Percentiles rank a stretch among this genome's conserved stretches.
These are phyloP conservation scores for Sclerodermus sp. DNA, from an alignment of 2,888 invertebrate genomes.

Conservation along the genomic window DNA sequence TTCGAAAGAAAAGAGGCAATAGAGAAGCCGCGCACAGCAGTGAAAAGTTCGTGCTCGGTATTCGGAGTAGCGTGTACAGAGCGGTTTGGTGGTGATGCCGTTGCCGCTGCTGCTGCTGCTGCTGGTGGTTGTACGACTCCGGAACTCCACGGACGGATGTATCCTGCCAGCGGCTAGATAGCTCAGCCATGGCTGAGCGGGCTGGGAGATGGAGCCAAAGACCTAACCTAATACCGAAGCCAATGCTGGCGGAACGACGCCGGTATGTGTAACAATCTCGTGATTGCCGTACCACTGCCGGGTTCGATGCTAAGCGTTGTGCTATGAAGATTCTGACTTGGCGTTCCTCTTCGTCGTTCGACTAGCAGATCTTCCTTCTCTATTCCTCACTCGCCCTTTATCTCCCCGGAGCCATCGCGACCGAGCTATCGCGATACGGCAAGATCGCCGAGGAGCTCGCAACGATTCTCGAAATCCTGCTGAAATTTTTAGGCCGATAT, in stretches of 20 bases:
- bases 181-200: slow-evolving; percentile 16
- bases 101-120: too few species aligned
- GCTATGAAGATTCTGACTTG: too few species aligned
- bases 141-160: slow-evolving; percentile 28
- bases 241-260: slow-evolving; percentile 30
- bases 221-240: slow-evolving; percentile 17
- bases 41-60: slow-evolving; percentile 23
- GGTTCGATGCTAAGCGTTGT: too few species aligned
- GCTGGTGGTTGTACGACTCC: slow-evolving; percentile 21
- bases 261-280: slow-evolving; percentile 44
- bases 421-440: too few species aligned
- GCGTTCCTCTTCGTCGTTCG: slow-evolving; percentile 22
- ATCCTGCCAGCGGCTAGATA: slow-evolving; percentile 24
- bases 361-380: too few species aligned
- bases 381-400: slow-evolving; percentile 13
- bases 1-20: slow-evolving; percentile 17
- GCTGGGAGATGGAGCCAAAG: slow-evolving; percentile 17
- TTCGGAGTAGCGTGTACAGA: slow-evolving; percentile 18
- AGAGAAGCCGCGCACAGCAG: slow-evolving; percentile 6
- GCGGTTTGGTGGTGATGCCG: slow-evolving; percentile 14
- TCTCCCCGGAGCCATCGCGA: too few species aligned
- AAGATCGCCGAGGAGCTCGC: too few species aligned
- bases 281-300: slow-evolving; percentile 42
- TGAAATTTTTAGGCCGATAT: too few species aligned
- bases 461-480: too few species aligned